phyloP scores from a whole-genome alignment of 2,888 invertebrate genomes.

The Silvanus unidentatus region DNA sequence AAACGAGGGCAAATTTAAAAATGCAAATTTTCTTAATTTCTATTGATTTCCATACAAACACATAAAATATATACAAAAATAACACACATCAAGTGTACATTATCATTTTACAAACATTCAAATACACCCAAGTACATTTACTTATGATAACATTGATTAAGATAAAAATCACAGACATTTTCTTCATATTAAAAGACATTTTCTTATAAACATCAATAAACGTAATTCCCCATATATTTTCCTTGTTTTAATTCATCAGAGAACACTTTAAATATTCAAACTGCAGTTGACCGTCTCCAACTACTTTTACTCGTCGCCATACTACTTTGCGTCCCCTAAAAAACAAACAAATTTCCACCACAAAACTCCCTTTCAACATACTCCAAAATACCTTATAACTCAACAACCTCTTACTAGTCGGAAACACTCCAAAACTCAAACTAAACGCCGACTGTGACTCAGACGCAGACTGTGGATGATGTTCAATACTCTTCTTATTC shows the following conservation, averaged over 20 bases:
- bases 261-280: constrained; percentile 23
- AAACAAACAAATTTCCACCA: too few species aligned
- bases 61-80: too few species aligned
- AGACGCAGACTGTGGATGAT: constrained; percentile 42
- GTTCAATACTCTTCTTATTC: constrained; percentile 27
- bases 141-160: too few species aligned
- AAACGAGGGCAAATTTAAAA: too few species aligned
- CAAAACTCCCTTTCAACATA: too few species aligned
- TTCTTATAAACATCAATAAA: background rate
- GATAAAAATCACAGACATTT: too few species aligned
- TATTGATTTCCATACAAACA: too few species aligned
- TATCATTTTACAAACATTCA: too few species aligned
- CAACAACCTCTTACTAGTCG: constrained; percentile 39
- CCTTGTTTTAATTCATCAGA: background rate
- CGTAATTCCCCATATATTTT: background rate
- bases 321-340: constrained; percentile 40
- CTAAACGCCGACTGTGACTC: constrained; percentile 50
- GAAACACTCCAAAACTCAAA: constrained; percentile 46
- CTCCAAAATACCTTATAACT: constrained; percentile 36
- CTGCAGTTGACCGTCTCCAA: constrained; percentile 35
- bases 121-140: too few species aligned
- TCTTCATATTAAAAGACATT: too few species aligned
- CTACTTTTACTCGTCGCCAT: constrained; percentile 37
- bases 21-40: too few species aligned
- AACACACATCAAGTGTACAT: too few species aligned